A percentile compares a stretch with the other conserved stretches of the same genome.
phyloP scores from a whole-genome alignment of 2,797 vertebrate genomes.

The Hoplostethus atlanticus region DNA sequence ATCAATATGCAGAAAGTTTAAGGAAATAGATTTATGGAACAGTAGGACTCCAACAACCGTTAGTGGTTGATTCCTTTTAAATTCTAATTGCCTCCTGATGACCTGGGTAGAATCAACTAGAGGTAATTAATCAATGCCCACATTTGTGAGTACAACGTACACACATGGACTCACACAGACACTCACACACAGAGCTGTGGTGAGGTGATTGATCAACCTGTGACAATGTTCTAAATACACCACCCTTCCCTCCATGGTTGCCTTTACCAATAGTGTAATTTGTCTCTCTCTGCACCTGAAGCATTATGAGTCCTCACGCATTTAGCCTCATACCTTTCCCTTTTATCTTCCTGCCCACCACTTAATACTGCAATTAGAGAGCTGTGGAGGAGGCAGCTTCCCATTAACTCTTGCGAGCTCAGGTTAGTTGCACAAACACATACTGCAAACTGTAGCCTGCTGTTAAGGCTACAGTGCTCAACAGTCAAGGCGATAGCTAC shows the following conservation, averaged over 20 bases:
- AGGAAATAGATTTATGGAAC: conserved; percentile 45
- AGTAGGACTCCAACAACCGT: conserved; percentile 36
- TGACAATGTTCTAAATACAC: conserved; percentile 67
- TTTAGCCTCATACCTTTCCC: conserved; percentile 75
- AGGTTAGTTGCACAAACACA: conserved; percentile 55
- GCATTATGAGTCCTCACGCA: conserved; percentile 72
- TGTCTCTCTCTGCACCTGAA: conserved; percentile 75
- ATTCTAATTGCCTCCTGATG: conserved; percentile 75
- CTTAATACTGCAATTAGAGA: conserved; percentile 81
- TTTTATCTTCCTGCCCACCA: conserved; percentile 78
- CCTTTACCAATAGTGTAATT: conserved; percentile 81
- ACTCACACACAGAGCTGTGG: conserved; percentile 30
- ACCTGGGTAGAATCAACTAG: conserved; percentile 49
- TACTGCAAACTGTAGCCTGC: conserved; percentile 54
- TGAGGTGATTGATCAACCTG: conserved; percentile 75
- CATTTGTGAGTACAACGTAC: conserved; percentile 50
- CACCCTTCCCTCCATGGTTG: conserved; percentile 58
- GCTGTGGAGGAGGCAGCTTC: conserved; percentile 64
- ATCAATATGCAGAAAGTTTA: conserved; percentile 35
- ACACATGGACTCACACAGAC: conserved; percentile 30
- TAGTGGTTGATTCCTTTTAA: conserved; percentile 42
- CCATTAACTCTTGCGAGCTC: conserved; percentile 69
- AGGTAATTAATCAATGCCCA: conserved; percentile 76
- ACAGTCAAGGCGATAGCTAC: conserved; percentile 17
- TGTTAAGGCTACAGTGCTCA: conserved; percentile 45